Evolutionary conservation across 1,140 invertebrate genomes (phyloP).

Genomic region (Macrotrachela quadricornifera): DNA sequence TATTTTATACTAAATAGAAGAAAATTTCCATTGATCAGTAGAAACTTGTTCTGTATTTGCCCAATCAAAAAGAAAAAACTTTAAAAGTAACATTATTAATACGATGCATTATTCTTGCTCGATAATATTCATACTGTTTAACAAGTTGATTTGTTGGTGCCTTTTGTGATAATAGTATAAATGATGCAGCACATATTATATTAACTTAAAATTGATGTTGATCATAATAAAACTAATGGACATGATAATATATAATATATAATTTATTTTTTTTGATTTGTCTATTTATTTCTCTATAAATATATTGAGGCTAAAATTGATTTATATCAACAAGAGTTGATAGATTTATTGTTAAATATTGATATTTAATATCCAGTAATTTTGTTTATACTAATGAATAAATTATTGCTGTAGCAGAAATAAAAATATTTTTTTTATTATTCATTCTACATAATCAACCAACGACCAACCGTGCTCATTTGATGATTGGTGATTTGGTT

Average conservation of each 20-base stretch:
- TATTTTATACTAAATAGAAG: too few relatives aligned
- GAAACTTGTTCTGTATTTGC: slow-evolving; percentile 36
- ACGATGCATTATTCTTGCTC: background rate
- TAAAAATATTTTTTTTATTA: too few relatives aligned
- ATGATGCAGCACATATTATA: slow-evolving; percentile 19
- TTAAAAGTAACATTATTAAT: slow-evolving; percentile 12
- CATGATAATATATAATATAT: slow-evolving; percentile 12
- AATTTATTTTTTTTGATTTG: slow-evolving; percentile 12
- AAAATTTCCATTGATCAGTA: too few relatives aligned
- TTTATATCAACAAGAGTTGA: slow-evolving; percentile 19
- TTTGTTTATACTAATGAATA: too few relatives aligned
- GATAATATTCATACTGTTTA: too few relatives aligned
- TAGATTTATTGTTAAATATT: too few relatives aligned
- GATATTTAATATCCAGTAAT: too few relatives aligned
- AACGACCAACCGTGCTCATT: too few relatives aligned
- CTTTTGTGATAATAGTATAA: background rate
- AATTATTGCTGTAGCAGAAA: too few relatives aligned
- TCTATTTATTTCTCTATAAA: slow-evolving; percentile 10
- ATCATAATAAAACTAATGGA: background rate
- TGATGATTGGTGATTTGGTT: too few relatives aligned
- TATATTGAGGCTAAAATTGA: slow-evolving; percentile 25
- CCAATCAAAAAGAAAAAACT: slow-evolving; percentile 55
- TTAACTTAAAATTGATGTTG: slow-evolving; percentile 8
- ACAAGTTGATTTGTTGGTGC: too few relatives aligned
- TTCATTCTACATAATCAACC: too few relatives aligned